Evolutionary conservation across 2,113 vertebrate genomes (phyloP), one percentile per base, ranked within the genome.

Genomic region (Macroglossus sobrinus): DNA sequence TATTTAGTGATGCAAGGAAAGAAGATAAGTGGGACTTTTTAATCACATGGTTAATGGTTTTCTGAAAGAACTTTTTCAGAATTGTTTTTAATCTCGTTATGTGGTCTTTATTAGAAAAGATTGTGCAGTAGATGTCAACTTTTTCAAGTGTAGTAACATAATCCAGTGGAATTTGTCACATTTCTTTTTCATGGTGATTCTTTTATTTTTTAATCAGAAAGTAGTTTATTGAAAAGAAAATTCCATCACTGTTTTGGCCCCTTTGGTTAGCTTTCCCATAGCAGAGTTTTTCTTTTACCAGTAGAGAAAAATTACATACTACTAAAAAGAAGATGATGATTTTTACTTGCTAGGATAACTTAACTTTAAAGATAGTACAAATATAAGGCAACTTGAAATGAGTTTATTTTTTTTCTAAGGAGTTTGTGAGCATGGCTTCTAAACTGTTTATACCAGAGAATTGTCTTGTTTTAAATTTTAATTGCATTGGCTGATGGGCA

Each of bases 381-480:
- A 14, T 72, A 40, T 13, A 64, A 84, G 57, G 26, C 28, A 71
- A 38, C 86, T 87, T 93, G 47, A 74, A 40, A 38, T 87, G 47
- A 76, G 40, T 71, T 92, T 71, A 30, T 55, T 94, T 95, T 89
- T 47, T 24, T 71, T 26, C 13, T 75, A 61, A 79, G 57, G 24
- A 93, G 38, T 75, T 68, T 93, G 45, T 91, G 47, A 95, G 43
- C 24, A 78, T 64, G 9, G 10, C 75, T 92, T 96, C 55, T 93
- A 69, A 89, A 68, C 40, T 85, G 2, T 91, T 88, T 72, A 94
- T 81, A 30, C 2, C 55, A 66, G 45, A 93, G 26, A 19, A 38
- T 92, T 95, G 47, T 79, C 80, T 12, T 92, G 55, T 93, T 93
- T 97, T 95, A 89, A 89, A 72, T 38, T 94, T 91, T 81, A 89